Conservation (phyloP, 2,113 vertebrate species). For the Scopus umbretta region DNA sequence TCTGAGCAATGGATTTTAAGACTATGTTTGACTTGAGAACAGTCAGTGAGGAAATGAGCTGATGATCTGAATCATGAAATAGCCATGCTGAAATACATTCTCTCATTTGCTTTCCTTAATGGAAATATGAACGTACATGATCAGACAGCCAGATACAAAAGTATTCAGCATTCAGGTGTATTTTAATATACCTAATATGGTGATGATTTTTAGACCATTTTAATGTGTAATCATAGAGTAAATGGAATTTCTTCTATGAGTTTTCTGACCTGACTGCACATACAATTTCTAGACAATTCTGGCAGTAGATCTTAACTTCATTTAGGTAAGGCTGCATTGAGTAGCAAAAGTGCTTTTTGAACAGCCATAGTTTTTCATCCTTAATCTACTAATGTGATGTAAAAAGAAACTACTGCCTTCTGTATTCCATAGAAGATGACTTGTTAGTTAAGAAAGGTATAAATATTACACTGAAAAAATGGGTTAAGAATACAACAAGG, state of each 20-base stretch:
- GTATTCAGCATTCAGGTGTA: not conserved
- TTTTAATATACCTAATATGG: not conserved
- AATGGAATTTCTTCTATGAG: not conserved
- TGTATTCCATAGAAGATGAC: not conserved
- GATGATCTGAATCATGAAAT: not conserved
- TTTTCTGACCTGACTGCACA: not conserved
- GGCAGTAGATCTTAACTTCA: not conserved
- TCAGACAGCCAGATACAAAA: not conserved
- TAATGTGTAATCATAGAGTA: not conserved
- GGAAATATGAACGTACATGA: not conserved
- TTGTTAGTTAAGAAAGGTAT: not conserved
- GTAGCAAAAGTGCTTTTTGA: not conserved
- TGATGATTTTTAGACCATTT: not conserved
- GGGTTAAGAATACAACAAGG: not conserved
- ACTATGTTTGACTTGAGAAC: not conserved
- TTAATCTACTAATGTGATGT: not conserved
- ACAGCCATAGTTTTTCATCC: not conserved
- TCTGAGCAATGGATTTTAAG: not conserved
- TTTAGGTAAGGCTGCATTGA: not conserved
- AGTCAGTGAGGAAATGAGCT: not conserved
- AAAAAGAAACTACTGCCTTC: not conserved
- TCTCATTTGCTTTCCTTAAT: slow-evolving; percentile 2
- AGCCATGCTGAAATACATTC: not conserved
- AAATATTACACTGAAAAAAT: not conserved
- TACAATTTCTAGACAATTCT: not conserved